phyloP scores from a whole-genome alignment of 1,140 invertebrate genomes.

The Trinorchestia longiramus region DNA sequence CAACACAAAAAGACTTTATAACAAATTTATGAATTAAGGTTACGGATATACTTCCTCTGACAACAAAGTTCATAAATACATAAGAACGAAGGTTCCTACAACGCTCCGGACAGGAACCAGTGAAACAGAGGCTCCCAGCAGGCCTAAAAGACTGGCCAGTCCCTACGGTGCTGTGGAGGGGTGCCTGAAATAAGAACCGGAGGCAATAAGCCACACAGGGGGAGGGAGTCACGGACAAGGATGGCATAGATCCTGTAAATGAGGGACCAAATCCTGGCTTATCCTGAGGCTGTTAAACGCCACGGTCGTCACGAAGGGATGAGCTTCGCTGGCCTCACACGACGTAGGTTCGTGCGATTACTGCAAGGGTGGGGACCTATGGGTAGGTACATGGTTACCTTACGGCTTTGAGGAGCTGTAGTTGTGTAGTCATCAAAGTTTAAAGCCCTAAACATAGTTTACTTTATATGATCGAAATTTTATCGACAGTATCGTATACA shows the following conservation, averaged over 20 bases:
- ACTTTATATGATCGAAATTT: too few relatives aligned
- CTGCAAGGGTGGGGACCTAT: not conserved
- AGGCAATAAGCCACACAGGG: slow-evolving; percentile 35
- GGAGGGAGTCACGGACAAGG: slow-evolving; percentile 12
- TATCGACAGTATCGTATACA: too few relatives aligned
- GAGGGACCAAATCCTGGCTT: slow-evolving; percentile 49
- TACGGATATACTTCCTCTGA: not conserved
- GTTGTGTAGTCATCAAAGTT: not conserved
- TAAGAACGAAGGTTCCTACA: not conserved
- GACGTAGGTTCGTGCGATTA: not conserved
- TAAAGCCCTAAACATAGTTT: too few relatives aligned
- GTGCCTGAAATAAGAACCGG: not conserved
- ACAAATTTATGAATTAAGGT: not conserved
- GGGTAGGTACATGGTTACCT: not conserved
- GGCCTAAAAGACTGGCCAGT: slow-evolving; percentile 6
- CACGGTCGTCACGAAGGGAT: slow-evolving; percentile 30
- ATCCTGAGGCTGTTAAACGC: slow-evolving; percentile 39
- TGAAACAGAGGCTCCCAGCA: not conserved
- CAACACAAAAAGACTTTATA: not conserved
- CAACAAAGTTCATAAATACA: not conserved
- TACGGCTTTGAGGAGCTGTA: not conserved
- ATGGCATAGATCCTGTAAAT: slow-evolving; percentile 24
- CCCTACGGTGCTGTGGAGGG: slow-evolving; percentile 17
- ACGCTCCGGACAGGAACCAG: not conserved
- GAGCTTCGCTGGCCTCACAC: not conserved